Evolutionary conservation across 1,140 invertebrate genomes (phyloP), one percentile per base, ranked within the genome.

Genomic region (Papilio polytes): DNA sequence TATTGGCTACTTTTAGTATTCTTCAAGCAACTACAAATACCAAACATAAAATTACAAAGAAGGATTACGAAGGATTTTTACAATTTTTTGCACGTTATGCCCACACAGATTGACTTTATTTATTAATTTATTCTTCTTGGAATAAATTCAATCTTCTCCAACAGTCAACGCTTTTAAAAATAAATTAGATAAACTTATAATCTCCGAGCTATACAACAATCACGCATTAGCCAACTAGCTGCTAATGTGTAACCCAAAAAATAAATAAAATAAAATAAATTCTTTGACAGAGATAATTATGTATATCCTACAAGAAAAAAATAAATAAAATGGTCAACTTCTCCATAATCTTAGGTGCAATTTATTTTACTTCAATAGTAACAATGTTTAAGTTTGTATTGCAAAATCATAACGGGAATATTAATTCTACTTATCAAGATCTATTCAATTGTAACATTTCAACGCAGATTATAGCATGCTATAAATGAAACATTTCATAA

Each of bases 401-500:
- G 63, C 12, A 70, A 31, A 70, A 36, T 70, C 26, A 15, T 31
- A 70, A 70, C 22, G 63, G 13, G 10, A 18, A 31, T 36, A 73
- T 41, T 41, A 41, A 44, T 12, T 18, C 63, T 31, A 31, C 72
- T 20, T 13, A 44, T 36, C 15, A 41, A 44, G 13, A 20, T n/a
- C 7, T 73, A 73, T 44, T 44, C 72, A 18, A 46, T 73, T 73
- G 31, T 46, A 44, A 73, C 41, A 73, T 73, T 8, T 73, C 72
- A 73, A 73, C 6, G 31, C n/a, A 36, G 15, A 41, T 74, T 46
- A 63, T 26, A 22, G 59, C 22, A 26, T 13, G 22, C 22, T 26
- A 26, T 20, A 59, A 59, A 66, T 70, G 12, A 31, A 70, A 70
- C 36, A 70, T 70, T 70, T 70, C 63, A 70, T 70, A 70, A 70